phyloP scores from a whole-genome alignment of 2,797 vertebrate species.

The Eulemur albifrons region DNA sequence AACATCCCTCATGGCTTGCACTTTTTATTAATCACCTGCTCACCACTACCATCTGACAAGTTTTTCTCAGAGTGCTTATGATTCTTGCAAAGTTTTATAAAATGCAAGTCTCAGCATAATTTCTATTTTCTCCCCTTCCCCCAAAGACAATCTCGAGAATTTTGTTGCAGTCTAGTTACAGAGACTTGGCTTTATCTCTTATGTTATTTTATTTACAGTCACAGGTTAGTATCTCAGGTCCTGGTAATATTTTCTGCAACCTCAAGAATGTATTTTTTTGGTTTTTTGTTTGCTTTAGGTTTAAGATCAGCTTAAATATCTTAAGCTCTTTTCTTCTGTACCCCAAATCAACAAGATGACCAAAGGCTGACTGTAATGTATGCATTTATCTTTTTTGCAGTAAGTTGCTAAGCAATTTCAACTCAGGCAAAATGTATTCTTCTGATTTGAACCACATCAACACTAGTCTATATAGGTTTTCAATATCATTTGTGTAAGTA shows the following conservation, averaged over 20 bases:
- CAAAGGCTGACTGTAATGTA: not conserved
- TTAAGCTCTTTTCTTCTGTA: not conserved
- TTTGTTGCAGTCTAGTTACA: not conserved
- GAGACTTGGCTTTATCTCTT: not conserved
- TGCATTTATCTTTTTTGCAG: not conserved
- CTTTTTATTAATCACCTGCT: not conserved
- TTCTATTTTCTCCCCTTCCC: not conserved
- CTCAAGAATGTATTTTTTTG: not conserved
- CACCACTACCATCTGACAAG: not conserved
- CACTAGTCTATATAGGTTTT: not conserved
- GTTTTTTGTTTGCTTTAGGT: not conserved
- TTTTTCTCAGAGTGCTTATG: not conserved
- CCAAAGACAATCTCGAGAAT: not conserved
- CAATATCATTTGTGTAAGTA: not conserved
- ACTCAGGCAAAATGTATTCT: not conserved
- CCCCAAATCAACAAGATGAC: not conserved
- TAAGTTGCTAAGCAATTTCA: constrained; percentile 10
- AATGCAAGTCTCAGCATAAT: not conserved
- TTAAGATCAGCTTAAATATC: not conserved
- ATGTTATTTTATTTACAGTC: not conserved
- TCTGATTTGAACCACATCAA: not conserved
- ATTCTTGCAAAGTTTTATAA: not conserved
- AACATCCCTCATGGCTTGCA: not conserved
- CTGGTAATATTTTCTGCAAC: not conserved
- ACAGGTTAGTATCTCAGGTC: not conserved